Base-by-base conservation (phyloP, 2,797 vertebrate genomes). In the Salmo trutta region DNA sequence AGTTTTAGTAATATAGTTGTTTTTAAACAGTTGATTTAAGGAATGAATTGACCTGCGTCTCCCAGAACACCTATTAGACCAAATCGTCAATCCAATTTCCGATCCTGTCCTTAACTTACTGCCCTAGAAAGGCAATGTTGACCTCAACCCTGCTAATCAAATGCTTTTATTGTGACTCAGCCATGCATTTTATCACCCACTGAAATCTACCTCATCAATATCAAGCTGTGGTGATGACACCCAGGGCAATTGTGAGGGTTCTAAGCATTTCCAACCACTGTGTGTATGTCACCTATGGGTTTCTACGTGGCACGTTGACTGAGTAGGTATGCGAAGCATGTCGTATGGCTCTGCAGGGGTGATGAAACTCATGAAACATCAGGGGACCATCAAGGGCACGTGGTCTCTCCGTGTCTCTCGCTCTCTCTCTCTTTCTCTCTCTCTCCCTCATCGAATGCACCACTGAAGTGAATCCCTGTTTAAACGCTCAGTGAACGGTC, bases 291-390 rank as follows among this genome's bases (percentile, higher is more conserved):
- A 76, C 66, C 15, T 47, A 75, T 71, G 62, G 81, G 78, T 14
- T 66, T 88, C 87, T 89, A 87, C 89, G 87, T 87, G 82, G 84
- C 86, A 64, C 82, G 83, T 73, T 84, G 82, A 89, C 84, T 88
- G 84, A 87, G 80, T 81, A 75, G 81, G 86, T 82, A 87, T 83
- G 83, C 76, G 83, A 90, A 85, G 81, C 89, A 80, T 77, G 85
- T 83, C 79, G 51, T 80, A 79, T 81, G 83, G 79, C 84, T 82
- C 82, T 76, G 73, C 85, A 67, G 81, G 54, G 7, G 73, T 84
- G 87, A 85, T 87, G 82, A 85, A 85, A 82, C 87, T 84, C 84
- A 53, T 53, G 17, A n/a, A 65, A 89, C 84, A 88, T 87, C 81
- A 81, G 74, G 75, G 56, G 56, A 5, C 56, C n/a, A n/a, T 19